Base-by-base conservation (phyloP, 2,888 invertebrate species). In the Conchocele bisecta region DNA sequence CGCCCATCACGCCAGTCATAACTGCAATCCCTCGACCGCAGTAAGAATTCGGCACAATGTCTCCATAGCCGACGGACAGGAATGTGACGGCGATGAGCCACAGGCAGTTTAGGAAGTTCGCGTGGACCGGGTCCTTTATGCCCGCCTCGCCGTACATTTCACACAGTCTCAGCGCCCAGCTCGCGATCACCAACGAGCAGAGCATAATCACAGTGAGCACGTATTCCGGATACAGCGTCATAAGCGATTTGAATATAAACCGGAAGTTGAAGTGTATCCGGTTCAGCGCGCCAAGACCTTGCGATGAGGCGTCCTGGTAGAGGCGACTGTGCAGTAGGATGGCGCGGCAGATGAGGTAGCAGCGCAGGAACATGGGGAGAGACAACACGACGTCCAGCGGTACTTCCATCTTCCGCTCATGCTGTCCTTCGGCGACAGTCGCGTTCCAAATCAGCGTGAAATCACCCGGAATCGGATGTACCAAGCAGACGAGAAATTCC, bases 191-290 rank as follows among this genome's bases (percentile, higher is more conserved):
- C 54, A 91, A 85, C 15, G 88, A 74, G 7, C 82, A 73, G 5
- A 83, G 53, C 83, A 89, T 89, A 24, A 91, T 86, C 6, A 87
- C 72, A 5, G 83, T 74, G n/a, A 91, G 80, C 5, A 90, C 87
- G 70, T 89, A 89, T 59, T 89, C 90, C 26, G 91, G 89, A 64
- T 90, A 86, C 29, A 90, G 79, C 24, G 88, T 86, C 90, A 91
- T 91, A 68, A 90, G 76, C 24, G 90, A 90, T 78, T 91, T 91
- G 79, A 91, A 91, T 57, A 91, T 88, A 79, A 91, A 91, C 72
- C 93, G 95, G 92, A 98, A 98, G 83, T 93, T 93, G 94, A 99
- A 99, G 93, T 98, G 98, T 92, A 99, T 98, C 92, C 98, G 95
- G 94, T 98, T 98, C 92, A 98, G 95, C 5, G 90, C 90, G 6